Evolutionary conservation across 2,113 vertebrate species (phyloP), one percentile per base, ranked within the genome.

Genomic region (Zosterops hypoxanthus): DNA sequence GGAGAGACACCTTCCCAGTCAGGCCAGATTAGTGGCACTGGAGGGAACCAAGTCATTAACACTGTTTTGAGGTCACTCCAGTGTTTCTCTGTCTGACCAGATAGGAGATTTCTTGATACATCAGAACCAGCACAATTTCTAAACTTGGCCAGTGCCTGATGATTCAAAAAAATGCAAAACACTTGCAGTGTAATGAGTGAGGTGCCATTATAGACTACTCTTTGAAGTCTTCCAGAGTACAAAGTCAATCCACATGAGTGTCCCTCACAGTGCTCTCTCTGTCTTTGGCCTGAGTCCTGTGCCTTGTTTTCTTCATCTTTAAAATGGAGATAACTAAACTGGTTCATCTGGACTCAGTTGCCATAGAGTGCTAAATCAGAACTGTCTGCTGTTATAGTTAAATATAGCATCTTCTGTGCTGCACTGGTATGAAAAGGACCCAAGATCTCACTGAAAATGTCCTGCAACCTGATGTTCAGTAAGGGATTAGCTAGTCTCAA

Each of bases 71-170:
- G n/a, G n/a, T 84, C n/a, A 34, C 22, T 39, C 42, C 44, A 84
- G 47, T 22, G 20, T 39, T 63, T 39, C 6, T 19, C 24, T 78
- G 34, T 50, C 50, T 64, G 44, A 66, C 26, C 56, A 87, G 8
- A 61, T 6, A 23, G 81, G 49, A 52, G 47, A 66, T 41, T 70
- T 84, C 29, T 59, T n/a, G 4, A 63, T 39, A 42, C 14, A 28
- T 34, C 72, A 65, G 42, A 92, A 77, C 10, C 22, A 49, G 20
- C 16, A 14, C 9, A 2, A 41, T 55, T 86, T 69, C 64, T 50
- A n/a, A 83, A 70, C 18, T n/a, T 33, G 18, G 31, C 18, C 46
- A 91, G 5, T 9, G 18, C 14, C 23, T 0, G 0, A 19, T 53
- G 64, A 72, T 42, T 84, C 28, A 77, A 50, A 79, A 63, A 53